Evolutionary conservation across 2,797 vertebrate genomes (phyloP).

Genomic region (Aulostomus chinensis): DNA sequence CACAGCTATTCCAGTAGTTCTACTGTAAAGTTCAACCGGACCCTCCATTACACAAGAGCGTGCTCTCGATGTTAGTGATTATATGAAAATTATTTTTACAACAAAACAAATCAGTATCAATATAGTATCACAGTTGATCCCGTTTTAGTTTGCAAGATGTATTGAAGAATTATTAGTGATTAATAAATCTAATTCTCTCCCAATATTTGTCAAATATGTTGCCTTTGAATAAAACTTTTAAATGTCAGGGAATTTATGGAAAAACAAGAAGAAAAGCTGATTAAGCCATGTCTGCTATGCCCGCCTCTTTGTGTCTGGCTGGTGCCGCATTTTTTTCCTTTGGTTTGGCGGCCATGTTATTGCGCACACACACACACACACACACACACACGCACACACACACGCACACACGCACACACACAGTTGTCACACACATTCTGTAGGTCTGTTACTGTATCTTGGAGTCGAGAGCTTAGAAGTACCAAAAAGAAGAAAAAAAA

Average conservation of each 20-base stretch:
- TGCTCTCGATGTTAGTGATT: no score
- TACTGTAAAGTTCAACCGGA: slow-evolving; percentile 22
- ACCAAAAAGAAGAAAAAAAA: neutral
- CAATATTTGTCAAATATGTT: no score
- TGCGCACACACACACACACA: no score
- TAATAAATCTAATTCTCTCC: no score
- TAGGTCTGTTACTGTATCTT: slow-evolving; percentile 3
- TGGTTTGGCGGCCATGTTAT: slow-evolving; percentile 8
- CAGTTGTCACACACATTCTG: no score
- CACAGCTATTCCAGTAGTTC: slow-evolving; percentile 34
- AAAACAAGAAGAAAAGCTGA: slow-evolving; percentile 12
- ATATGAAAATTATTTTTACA: no score
- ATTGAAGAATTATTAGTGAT: no score
- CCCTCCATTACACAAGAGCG: slow-evolving; percentile 8
- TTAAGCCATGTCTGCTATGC: slow-evolving; percentile 23
- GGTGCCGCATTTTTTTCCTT: slow-evolving; percentile 12
- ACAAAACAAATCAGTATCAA: no score
- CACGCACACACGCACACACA: neutral
- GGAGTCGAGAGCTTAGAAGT: neutral
- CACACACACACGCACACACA: no score
- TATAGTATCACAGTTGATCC: no score
- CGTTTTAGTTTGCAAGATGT: no score
- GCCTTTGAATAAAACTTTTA: slow-evolving; percentile 15
- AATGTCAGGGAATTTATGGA: slow-evolving; percentile 4
- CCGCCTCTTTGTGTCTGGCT: slow-evolving; percentile 33